Evolutionary conservation across 2,888 invertebrate genomes (phyloP).

Genomic region (Patella depressa): DNA sequence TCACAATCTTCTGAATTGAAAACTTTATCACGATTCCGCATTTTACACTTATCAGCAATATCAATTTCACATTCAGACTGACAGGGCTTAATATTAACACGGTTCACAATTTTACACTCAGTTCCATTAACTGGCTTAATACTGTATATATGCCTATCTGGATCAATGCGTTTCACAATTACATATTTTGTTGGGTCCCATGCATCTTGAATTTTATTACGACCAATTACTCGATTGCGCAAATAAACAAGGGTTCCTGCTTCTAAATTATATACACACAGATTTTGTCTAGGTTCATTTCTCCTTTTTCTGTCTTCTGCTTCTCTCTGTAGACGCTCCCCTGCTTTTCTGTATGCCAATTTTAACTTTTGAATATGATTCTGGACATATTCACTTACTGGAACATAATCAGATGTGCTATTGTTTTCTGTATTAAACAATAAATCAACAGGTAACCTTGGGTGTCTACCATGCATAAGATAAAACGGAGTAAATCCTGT

Average conservation of each 20-base stretch:
- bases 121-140: background rate
- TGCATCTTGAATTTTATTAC: background rate
- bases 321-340: background rate
- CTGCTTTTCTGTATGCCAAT: background rate
- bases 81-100: background rate
- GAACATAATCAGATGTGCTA: background rate
- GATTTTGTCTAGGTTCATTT: background rate
- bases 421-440: constrained; percentile 13
- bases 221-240: background rate
- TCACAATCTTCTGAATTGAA: background rate
- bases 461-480: constrained; percentile 29
- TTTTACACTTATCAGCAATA: background rate
- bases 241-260: background rate
- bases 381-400: background rate
- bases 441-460: constrained; percentile 25
- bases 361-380: background rate
- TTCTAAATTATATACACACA: background rate
- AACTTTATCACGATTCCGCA: background rate
- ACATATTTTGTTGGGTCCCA: background rate
- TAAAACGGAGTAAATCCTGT: constrained; percentile 26
- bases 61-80: background rate
- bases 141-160: background rate
- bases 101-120: background rate
- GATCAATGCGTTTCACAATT: background rate
- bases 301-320: background rate